Conservation (phyloP, 2,113 vertebrate genomes). For the Ceyx cyanopectus region DNA sequence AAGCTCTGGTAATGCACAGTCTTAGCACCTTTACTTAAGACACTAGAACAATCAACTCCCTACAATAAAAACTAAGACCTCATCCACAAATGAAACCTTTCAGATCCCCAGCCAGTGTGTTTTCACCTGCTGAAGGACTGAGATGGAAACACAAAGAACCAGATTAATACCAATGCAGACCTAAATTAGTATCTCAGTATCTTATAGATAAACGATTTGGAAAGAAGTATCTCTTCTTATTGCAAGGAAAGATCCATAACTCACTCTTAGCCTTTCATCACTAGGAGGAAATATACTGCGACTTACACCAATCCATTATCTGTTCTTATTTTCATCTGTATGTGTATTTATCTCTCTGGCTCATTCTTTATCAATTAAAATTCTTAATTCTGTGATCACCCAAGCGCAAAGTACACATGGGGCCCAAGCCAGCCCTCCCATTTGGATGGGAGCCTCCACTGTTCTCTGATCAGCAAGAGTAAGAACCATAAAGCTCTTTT, state of each 20-base stretch:
- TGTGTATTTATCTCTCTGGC: slow-evolving; percentile 40
- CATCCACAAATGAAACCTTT: neutral
- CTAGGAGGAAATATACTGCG: slow-evolving; percentile 32
- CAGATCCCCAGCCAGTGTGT: neutral
- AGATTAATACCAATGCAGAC: slow-evolving; percentile 55
- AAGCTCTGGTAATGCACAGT: slow-evolving; percentile 14
- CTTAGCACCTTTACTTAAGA: neutral
- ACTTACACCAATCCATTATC: slow-evolving; percentile 48
- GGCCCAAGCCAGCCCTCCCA: neutral
- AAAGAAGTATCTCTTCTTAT: slow-evolving; percentile 59
- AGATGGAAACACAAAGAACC: slow-evolving; percentile 38
- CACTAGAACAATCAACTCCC: neutral
- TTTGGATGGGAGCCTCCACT: neutral
- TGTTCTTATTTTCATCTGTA: slow-evolving; percentile 27
- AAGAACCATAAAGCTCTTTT: neutral
- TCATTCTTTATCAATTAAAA: slow-evolving; percentile 35
- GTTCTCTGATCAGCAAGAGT: neutral
- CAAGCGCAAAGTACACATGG: neutral
- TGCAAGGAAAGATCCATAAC: slow-evolving; percentile 11
- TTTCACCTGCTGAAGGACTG: slow-evolving; percentile 19
- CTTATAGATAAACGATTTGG: slow-evolving; percentile 28
- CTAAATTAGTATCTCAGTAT: slow-evolving; percentile 29
- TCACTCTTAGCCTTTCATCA: slow-evolving; percentile 60
- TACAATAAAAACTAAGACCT: slow-evolving; percentile 52
- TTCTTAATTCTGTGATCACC: neutral